phyloP scores from a whole-genome alignment of 2,113 vertebrate genomes.

The Lophius piscatorius region DNA sequence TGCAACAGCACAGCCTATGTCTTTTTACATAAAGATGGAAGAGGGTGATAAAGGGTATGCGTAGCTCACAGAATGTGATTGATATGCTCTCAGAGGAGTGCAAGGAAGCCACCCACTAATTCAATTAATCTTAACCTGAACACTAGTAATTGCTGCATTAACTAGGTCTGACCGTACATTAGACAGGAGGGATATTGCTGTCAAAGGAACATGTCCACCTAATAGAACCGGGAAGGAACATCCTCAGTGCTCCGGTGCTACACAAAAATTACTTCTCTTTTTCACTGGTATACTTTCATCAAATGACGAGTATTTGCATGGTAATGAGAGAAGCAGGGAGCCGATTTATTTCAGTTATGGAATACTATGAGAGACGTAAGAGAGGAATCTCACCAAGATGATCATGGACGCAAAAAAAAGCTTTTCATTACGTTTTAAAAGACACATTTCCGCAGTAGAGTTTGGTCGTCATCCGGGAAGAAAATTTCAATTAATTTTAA shows the following conservation, averaged over 20 bases:
- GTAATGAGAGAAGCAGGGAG: slow-evolving; percentile 84
- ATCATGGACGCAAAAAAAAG: slow-evolving; percentile 22
- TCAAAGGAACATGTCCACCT: slow-evolving; percentile 68
- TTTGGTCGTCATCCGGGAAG: slow-evolving; percentile 2
- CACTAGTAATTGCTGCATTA: slow-evolving; percentile 78
- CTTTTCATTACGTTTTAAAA: not conserved
- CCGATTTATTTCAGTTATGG: slow-evolving; percentile 83
- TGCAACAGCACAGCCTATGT: slow-evolving; percentile 63
- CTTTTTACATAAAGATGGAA: slow-evolving; percentile 75
- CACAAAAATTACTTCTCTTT: slow-evolving; percentile 27
- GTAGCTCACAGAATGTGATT: slow-evolving; percentile 59
- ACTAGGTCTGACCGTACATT: slow-evolving; percentile 70
- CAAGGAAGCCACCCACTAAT: slow-evolving; percentile 73
- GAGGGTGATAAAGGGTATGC: slow-evolving; percentile 67
- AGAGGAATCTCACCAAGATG: slow-evolving; percentile 71
- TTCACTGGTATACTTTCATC: slow-evolving; percentile 61
- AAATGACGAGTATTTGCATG: slow-evolving; percentile 85
- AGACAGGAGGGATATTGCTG: slow-evolving; percentile 74
- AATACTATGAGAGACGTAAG: slow-evolving; percentile 60
- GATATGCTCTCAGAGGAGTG: slow-evolving; percentile 70
- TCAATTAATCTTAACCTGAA: slow-evolving; percentile 80
- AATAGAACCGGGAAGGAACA: slow-evolving; percentile 69
- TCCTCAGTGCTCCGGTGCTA: slow-evolving; percentile 72
- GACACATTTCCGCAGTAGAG: not conserved
- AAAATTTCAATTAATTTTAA: slow-evolving; percentile 2